Conservation (phyloP, 2,797 vertebrate genomes). For the Cuniculus paca region DNA sequence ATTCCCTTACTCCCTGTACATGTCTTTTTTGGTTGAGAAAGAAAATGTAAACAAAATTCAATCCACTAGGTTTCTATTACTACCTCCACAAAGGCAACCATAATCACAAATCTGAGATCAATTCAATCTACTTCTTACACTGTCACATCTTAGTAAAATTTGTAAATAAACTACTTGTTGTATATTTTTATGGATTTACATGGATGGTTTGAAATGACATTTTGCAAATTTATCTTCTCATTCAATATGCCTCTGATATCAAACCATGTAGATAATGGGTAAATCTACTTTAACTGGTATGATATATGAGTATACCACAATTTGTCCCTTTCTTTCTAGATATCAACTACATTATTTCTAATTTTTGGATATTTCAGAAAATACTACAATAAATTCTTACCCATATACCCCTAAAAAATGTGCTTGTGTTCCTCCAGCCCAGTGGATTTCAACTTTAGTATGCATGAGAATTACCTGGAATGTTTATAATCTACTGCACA, state of each 20-base stretch:
- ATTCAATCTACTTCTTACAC: not conserved
- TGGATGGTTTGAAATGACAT: constrained; percentile 27
- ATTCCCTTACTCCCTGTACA: not conserved
- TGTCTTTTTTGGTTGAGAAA: not conserved
- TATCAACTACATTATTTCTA: constrained; percentile 1
- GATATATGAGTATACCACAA: not conserved
- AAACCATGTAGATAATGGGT: not conserved
- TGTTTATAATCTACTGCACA: not conserved
- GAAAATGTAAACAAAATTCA: constrained; percentile 23
- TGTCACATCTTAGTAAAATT: not conserved
- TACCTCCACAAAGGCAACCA: constrained; percentile 26
- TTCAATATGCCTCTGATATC: constrained; percentile 13
- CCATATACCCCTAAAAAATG: not conserved
- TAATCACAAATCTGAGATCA: not conserved
- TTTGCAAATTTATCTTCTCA: constrained; percentile 36
- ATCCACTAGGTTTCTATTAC: not conserved
- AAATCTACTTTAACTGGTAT: constrained; percentile 31
- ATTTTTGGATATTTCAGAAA: not conserved
- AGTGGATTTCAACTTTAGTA: not conserved
- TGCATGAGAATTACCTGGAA: not conserved
- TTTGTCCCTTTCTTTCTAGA: constrained; percentile 36
- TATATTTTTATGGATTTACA: constrained; percentile 6
- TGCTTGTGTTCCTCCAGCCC: not conserved
- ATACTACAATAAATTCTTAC: not conserved
- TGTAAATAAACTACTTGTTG: not conserved